Evolutionary conservation across 2,113 vertebrate genomes (phyloP).

Genomic region (Pyxicephalus adspersus): DNA sequence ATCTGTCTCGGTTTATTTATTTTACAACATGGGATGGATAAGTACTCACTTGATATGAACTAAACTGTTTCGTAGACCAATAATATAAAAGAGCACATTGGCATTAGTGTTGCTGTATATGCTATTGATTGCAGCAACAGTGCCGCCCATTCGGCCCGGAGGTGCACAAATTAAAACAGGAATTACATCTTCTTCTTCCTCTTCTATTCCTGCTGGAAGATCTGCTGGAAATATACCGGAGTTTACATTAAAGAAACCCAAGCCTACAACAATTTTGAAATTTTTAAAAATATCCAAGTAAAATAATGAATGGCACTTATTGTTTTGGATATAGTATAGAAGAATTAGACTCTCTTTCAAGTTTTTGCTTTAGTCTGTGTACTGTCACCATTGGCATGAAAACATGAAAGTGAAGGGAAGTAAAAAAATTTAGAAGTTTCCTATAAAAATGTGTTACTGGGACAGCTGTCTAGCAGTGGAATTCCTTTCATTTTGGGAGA

Average conservation of each 20-base stretch:
- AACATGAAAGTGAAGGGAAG: no score
- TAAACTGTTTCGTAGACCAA: constrained; percentile 84
- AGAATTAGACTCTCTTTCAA: no score
- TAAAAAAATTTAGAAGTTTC: no score
- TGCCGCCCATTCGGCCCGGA: constrained; percentile 82
- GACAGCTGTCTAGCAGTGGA: no score
- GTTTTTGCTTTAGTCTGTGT: no score
- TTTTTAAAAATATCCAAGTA: no score
- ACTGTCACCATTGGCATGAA: no score
- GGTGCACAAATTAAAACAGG: constrained; percentile 89
- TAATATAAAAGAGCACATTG: constrained; percentile 87
- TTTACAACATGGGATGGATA: background rate
- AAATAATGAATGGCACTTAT: no score
- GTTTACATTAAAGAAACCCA: background rate
- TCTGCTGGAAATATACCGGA: background rate
- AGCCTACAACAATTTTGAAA: no score
- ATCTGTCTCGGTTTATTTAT: background rate
- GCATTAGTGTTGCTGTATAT: constrained; percentile 87
- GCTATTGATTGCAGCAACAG: constrained; percentile 92
- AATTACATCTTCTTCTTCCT: constrained; percentile 74
- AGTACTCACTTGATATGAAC: constrained; percentile 76
- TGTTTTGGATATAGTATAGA: no score
- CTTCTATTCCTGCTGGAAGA: constrained; percentile 58
- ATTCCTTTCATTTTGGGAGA: no score
- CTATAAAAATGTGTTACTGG: no score